Evolutionary conservation across 2,113 vertebrate species (phyloP).

Genomic region (Dasyprocta punctata): DNA sequence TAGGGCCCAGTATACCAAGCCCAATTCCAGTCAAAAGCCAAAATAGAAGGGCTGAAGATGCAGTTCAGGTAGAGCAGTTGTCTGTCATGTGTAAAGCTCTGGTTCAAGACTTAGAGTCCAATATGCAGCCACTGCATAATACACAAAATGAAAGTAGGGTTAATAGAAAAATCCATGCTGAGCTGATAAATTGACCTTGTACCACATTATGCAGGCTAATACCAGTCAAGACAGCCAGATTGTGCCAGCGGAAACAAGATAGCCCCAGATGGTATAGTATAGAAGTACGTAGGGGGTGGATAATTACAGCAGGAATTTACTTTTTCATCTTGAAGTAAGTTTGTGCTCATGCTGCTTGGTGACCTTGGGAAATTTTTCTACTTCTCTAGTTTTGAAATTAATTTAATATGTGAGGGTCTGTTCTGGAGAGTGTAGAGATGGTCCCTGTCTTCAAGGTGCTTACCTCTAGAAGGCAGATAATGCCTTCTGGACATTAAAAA

Average conservation of each 20-base stretch:
- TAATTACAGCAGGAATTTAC: neutral
- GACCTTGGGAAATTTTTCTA: neutral
- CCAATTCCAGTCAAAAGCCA: neutral
- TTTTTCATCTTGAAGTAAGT: neutral
- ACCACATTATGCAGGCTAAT: neutral
- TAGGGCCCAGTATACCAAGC: neutral
- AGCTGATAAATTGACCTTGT: neutral
- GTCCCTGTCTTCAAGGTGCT: neutral
- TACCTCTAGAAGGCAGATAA: neutral
- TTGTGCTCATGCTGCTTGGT: neutral
- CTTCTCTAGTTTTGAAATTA: constrained; percentile 7
- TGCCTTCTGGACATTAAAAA: neutral
- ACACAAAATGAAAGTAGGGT: neutral
- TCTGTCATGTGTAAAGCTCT: neutral
- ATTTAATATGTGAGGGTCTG: neutral
- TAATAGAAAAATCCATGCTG: neutral
- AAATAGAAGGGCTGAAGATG: neutral
- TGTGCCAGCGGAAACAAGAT: neutral
- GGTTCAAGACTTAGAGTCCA: neutral
- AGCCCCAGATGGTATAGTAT: neutral
- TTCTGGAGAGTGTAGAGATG: neutral
- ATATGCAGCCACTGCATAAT: neutral
- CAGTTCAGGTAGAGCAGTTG: neutral
- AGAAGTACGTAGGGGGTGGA: neutral
- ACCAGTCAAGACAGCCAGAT: neutral